phyloP scores from a whole-genome alignment of 2,113 vertebrate species.

The Aptenodytes patagonicus region DNA sequence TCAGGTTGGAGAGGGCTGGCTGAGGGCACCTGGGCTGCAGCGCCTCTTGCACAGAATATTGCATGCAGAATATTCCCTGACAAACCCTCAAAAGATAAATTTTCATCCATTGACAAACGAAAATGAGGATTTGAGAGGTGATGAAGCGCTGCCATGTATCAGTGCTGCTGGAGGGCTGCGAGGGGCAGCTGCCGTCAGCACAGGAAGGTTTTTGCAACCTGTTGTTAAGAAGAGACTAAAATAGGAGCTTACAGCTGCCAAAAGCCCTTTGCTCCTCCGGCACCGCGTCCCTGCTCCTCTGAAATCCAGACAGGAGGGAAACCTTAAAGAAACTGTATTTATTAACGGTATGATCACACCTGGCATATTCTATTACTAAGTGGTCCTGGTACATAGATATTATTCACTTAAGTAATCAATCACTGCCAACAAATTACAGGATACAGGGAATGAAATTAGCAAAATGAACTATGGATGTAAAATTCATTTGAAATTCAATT shows the following conservation, averaged over 20 bases:
- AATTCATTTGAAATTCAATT: conserved; percentile 71
- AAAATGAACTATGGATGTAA: conserved; percentile 60
- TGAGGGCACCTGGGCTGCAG: background rate
- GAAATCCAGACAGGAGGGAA: background rate
- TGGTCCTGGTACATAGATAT: conserved; percentile 45
- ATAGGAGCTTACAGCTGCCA: background rate
- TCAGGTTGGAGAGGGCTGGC: background rate
- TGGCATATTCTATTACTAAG: conserved; percentile 12
- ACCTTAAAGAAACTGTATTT: background rate
- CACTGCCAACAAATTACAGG: conserved; percentile 69
- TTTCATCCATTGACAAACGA: background rate
- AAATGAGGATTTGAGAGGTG: background rate
- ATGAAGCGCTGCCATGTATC: background rate
- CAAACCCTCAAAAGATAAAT: background rate
- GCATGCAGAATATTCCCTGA: background rate
- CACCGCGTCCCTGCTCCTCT: background rate
- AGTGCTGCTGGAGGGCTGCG: background rate
- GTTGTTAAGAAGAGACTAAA: background rate
- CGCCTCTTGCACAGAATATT: accelerated
- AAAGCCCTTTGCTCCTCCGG: background rate
- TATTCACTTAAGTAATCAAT: conserved; percentile 70
- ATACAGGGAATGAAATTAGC: conserved; percentile 60
- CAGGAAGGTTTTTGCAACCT: background rate
- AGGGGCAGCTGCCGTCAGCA: background rate
- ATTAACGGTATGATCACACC: background rate